Evolutionary conservation across 2,888 invertebrate genomes (phyloP).

Genomic region (Allolobophora icterica): DNA sequence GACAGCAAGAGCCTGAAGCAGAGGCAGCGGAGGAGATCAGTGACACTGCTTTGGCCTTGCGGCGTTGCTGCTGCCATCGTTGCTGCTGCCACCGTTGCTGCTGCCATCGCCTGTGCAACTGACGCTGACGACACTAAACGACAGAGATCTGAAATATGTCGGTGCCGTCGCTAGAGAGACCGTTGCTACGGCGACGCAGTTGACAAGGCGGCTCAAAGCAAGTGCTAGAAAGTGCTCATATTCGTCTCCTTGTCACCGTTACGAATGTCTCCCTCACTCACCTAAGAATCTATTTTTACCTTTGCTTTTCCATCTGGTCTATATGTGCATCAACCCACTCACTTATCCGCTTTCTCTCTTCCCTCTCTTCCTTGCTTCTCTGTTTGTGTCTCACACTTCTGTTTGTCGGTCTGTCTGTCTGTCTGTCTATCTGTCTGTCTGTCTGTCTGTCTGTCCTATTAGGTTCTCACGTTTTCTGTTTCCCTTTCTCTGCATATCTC

Average conservation of each 20-base stretch:
- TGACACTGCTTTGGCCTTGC: neutral
- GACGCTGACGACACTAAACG: neutral
- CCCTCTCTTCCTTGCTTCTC: neutral
- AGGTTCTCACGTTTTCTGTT: too few species aligned
- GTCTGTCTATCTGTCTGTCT: neutral
- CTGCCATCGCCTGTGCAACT: neutral
- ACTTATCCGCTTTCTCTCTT: neutral
- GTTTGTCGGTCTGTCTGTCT: too few species aligned
- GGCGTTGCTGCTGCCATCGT: neutral
- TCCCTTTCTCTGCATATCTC: too few species aligned
- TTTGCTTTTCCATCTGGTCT: neutral
- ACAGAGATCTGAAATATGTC: neutral
- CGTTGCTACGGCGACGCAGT: neutral
- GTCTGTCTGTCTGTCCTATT: too few species aligned
- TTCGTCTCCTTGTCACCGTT: neutral
- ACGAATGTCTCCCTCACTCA: neutral
- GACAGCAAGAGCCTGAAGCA: neutral
- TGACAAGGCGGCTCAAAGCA: constrained; percentile 17
- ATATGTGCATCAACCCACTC: neutral
- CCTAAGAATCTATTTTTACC: neutral
- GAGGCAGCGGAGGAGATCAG: neutral
- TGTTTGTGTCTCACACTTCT: neutral
- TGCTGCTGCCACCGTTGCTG: neutral
- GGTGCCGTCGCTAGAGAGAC: neutral
- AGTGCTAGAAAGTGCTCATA: neutral